Evolutionary conservation across 2,113 vertebrate species (phyloP).

Genomic region (Canis aureus): DNA sequence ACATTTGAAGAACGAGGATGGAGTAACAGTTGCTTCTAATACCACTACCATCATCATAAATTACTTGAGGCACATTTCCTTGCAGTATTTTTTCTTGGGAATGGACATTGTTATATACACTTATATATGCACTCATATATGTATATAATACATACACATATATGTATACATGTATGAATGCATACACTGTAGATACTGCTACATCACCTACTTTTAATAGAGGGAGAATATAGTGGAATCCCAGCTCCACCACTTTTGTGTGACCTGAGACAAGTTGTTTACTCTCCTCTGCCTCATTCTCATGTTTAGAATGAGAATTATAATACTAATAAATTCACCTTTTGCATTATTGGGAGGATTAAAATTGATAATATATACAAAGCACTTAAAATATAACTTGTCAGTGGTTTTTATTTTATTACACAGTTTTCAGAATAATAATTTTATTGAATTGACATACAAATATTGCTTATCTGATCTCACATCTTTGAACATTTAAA

Average conservation of each 20-base stretch:
- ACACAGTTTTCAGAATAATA: neutral
- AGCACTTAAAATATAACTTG: neutral
- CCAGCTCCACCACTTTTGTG: neutral
- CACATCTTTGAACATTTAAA: slow-evolving; percentile 1
- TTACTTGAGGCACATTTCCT: neutral
- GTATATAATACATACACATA: neutral
- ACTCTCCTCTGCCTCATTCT: neutral
- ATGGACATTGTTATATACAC: neutral
- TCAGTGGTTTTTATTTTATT: neutral
- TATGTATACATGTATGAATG: neutral
- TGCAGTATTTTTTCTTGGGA: neutral
- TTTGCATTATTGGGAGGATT: neutral
- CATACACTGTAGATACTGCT: neutral
- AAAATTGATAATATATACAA: neutral
- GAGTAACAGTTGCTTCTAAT: neutral
- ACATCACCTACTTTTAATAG: neutral
- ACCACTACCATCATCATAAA: neutral
- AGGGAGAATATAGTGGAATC: neutral
- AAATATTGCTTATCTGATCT: neutral
- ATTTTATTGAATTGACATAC: neutral
- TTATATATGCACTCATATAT: neutral
- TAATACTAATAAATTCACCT: neutral
- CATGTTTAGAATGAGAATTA: neutral
- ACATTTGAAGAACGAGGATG: neutral
- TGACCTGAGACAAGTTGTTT: neutral